A percentile compares a stretch with the other conserved stretches of the same genome.
These are phyloP conservation scores for Archips xylosteana DNA, from an alignment of 2,888 invertebrate species.

Conservation along the genomic window DNA sequence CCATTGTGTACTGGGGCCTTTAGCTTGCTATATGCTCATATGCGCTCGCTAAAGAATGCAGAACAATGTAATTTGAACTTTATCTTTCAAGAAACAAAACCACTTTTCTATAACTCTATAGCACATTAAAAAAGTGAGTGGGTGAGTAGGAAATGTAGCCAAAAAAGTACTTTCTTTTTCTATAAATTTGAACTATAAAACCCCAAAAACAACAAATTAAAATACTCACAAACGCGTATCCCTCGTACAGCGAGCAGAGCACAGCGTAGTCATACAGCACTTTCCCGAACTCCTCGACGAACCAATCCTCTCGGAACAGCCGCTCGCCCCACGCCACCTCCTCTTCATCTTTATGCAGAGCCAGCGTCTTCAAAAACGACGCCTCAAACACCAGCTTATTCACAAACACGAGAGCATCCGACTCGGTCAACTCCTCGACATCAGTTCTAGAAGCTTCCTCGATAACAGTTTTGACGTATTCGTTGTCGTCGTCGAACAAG, in stretches of 20 bases:
- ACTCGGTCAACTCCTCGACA: conserved; percentile 48
- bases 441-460: conserved; percentile 42
- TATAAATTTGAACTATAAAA: neutral
- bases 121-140: too few species aligned
- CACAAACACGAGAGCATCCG: conserved; percentile 50
- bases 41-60: too few species aligned
- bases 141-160: neutral
- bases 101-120: too few species aligned
- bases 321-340: conserved; percentile 45
- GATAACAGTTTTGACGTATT: conserved; percentile 30
- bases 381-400: conserved; percentile 56
- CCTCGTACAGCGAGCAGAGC: conserved; percentile 58
- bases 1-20: too few species aligned
- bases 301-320: conserved; percentile 50
- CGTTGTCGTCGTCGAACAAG: conserved; percentile 57
- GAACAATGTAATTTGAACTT: too few species aligned
- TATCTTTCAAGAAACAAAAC: too few species aligned
- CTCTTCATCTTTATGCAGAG: conserved; percentile 48
- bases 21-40: too few species aligned
- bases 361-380: conserved; percentile 53
- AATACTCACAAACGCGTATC: conserved; percentile 70
- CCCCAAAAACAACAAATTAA: neutral
- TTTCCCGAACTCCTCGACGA: conserved; percentile 50
- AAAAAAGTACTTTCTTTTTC: neutral
- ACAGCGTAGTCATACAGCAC: conserved; percentile 58